phyloP scores from a whole-genome alignment of 2,113 vertebrate genomes.

The Myiagra hebetior region DNA sequence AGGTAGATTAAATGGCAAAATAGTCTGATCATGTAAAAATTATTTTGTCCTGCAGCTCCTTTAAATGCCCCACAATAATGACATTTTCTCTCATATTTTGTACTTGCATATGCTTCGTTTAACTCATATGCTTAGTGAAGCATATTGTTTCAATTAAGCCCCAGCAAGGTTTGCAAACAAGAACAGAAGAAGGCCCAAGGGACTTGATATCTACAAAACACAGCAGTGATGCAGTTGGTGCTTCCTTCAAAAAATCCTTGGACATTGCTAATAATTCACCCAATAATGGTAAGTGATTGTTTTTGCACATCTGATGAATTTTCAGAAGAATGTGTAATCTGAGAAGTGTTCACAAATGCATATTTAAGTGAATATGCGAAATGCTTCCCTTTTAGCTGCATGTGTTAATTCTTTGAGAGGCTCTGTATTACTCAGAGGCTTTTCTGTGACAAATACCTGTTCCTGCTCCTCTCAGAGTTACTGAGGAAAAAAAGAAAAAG shows the following conservation, averaged over 20 bases:
- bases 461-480: background rate
- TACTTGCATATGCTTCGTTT: background rate
- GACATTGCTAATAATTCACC: background rate
- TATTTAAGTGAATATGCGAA: background rate
- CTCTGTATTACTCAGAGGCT: background rate
- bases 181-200: slow-evolving; percentile 7
- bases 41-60: background rate
- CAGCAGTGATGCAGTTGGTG: background rate
- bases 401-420: background rate
- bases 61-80: background rate
- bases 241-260: slow-evolving; percentile 1
- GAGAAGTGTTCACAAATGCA: background rate
- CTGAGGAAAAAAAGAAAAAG: background rate
- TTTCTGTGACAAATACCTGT: background rate
- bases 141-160: slow-evolving; percentile 60
- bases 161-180: slow-evolving; percentile 46
- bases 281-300: slow-evolving; percentile 5
- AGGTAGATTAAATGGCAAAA: background rate
- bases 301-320: background rate
- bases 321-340: background rate
- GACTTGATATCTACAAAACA: slow-evolving; percentile 2
- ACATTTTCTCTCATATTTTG: slow-evolving; percentile 17
- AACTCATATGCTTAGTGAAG: slow-evolving; percentile 27
- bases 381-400: background rate
- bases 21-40: background rate